Conservation (phyloP, 2,888 invertebrate genomes). For the Drosophila borborema region DNA sequence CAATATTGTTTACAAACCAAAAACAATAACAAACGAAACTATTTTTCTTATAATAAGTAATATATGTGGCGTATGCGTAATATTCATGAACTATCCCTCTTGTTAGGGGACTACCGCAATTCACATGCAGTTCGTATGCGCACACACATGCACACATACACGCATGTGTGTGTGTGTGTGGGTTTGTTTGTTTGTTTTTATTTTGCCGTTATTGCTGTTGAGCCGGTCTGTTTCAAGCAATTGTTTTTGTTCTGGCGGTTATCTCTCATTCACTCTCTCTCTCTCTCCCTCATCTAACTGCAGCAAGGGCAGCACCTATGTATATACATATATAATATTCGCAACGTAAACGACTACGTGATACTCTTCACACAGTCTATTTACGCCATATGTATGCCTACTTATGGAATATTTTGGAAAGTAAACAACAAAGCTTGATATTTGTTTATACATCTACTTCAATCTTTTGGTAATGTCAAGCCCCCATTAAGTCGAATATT, state of each 20-base stretch:
- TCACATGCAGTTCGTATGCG: neutral
- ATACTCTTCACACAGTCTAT: neutral
- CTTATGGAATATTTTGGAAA: neutral
- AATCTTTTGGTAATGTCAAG: neutral
- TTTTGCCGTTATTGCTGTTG: conserved; percentile 1
- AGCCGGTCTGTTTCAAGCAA: conserved; percentile 9
- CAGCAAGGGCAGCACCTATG: conserved; percentile 17
- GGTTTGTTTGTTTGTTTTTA: neutral
- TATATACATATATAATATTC: neutral
- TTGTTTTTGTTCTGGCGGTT: conserved; percentile 7
- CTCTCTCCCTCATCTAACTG: conserved; percentile 5
- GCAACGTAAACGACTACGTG: neutral
- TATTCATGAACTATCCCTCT: neutral
- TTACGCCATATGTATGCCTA: neutral
- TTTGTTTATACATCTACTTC: neutral
- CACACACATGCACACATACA: neutral
- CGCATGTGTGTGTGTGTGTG: neutral
- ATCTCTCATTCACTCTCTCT: conserved; percentile 5
- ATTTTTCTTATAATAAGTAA: neutral
- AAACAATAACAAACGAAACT: neutral
- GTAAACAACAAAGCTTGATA: neutral
- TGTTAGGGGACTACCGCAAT: conserved; percentile 17
- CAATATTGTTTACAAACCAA: neutral
- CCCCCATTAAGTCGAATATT: neutral
- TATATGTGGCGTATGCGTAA: conserved; percentile 13